Evolutionary conservation across 2,113 vertebrate species (phyloP), one percentile per base, ranked within the genome.

Genomic region (Athene cunicularia): DNA sequence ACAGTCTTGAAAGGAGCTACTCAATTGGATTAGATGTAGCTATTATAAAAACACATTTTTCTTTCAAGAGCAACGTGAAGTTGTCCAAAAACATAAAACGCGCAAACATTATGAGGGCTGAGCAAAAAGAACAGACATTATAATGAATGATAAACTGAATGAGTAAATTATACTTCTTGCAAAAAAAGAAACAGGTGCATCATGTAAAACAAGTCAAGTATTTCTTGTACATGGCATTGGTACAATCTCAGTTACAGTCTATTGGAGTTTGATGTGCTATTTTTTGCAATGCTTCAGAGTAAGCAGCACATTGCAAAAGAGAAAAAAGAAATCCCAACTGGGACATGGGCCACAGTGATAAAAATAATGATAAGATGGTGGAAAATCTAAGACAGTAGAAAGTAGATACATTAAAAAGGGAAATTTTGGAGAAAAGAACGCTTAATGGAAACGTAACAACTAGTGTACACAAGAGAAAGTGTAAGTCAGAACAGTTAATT

Each of bases 1-100:
- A 83, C 41, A 55, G 60, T 62, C 63, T 35, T 74, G 50, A 94
- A 93, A 96, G 75, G 71, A 93, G 67, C 75, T 83, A 50, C 79
- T 70, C 88, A 88, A 86, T 49, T 94, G 72, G 79, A 95, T 96
- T 84, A 93, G 86, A 92, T 63, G 59, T 23, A 91, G 75, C 41
- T 86, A 67, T 74, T 83, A 80, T 50, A 94, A 92, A 94, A 86
- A 1, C 52, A 74, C 41, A 28, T 88, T 50, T 56, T 94, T 68
- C 47, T 95, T 86, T 59, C 63, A 83, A 66, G 19, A 95, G 41
- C 64, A 22, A 92, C 10, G 12, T 26, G 53, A 92, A 80, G 20
- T 62, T 86, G 63, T 73, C 47, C 47, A 84, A 81, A 88, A 74
- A 19, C n/a, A 32, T 55, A 93, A 86, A 94, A 86, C 35, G 50